Conservation (phyloP, 2,888 invertebrate species). For the Trachelus tabidus region DNA sequence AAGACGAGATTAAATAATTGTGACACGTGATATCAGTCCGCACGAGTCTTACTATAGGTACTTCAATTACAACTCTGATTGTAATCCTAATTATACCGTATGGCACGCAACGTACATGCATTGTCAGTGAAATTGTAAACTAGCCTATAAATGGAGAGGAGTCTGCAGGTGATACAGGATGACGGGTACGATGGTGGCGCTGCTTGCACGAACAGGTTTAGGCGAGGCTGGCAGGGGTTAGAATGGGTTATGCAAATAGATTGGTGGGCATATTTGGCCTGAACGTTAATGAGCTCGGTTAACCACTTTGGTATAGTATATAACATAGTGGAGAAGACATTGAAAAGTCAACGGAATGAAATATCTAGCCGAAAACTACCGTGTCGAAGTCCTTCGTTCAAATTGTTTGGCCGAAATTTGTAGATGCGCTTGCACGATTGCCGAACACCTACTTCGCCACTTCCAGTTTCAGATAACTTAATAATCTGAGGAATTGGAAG, state of each 20-base stretch:
- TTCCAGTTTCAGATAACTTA: neutral
- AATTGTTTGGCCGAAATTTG: slow-evolving; percentile 38
- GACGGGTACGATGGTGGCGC: neutral
- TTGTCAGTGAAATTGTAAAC: neutral
- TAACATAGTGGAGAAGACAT: neutral
- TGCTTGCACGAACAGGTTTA: neutral
- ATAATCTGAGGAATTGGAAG: neutral
- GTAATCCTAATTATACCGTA: neutral
- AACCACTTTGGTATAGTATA: slow-evolving; percentile 16
- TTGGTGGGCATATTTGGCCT: slow-evolving; percentile 21
- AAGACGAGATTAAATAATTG: neutral
- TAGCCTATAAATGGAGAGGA: neutral
- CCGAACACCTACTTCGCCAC: neutral
- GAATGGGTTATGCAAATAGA: slow-evolving; percentile 3
- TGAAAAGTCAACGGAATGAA: slow-evolving; percentile 37
- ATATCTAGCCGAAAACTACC: slow-evolving; percentile 33
- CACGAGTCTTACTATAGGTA: neutral
- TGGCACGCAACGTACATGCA: neutral
- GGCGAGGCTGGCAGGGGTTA: neutral
- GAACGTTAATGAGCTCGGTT: slow-evolving; percentile 43
- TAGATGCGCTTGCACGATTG: neutral
- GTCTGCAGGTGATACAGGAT: neutral
- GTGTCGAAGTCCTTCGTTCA: slow-evolving; percentile 27
- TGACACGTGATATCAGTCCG: neutral
- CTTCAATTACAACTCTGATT: neutral